A percentile compares a stretch with the other conserved stretches of the same genome.
Evolutionary conservation across 2,113 vertebrate species (phyloP).

Genomic region (Siphamia tubifer): DNA sequence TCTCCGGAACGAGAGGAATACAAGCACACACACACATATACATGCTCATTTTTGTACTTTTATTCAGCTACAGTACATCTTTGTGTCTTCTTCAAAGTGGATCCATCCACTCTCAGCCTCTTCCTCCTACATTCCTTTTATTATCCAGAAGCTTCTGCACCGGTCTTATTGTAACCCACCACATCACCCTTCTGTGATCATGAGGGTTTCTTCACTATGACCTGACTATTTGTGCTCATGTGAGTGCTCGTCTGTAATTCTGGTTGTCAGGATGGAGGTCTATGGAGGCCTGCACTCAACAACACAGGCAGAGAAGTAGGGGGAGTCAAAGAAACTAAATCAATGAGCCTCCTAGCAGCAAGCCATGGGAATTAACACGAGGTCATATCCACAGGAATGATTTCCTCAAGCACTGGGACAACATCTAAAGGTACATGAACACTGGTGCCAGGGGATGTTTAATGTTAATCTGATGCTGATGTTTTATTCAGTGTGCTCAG

Average conservation of each 20-base stretch:
- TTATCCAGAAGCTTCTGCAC: conserved; percentile 15
- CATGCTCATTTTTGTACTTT: background rate
- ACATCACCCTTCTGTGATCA: conserved; percentile 28
- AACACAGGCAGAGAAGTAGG: background rate
- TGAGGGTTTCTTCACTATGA: background rate
- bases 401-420: conserved; percentile 4
- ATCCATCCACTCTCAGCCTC: background rate
- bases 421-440: conserved; percentile 2
- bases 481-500: conserved; percentile 22
- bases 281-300: background rate
- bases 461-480: conserved; percentile 12
- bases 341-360: background rate
- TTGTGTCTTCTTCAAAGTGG: background rate
- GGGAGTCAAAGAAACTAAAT: background rate
- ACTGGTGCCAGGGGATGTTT: background rate
- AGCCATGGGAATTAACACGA: conserved; percentile 30
- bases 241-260: conserved; percentile 1
- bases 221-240: conserved; percentile 3
- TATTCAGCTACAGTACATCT: background rate
- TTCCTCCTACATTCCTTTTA: conserved; percentile 14
- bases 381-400: conserved; percentile 29
- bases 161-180: conserved; percentile 16
- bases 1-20: no score
- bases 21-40: no score
- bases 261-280: conserved; percentile 15